Evolutionary conservation across 2,888 invertebrate genomes (phyloP).

Genomic region (Aphodius sticticus): DNA sequence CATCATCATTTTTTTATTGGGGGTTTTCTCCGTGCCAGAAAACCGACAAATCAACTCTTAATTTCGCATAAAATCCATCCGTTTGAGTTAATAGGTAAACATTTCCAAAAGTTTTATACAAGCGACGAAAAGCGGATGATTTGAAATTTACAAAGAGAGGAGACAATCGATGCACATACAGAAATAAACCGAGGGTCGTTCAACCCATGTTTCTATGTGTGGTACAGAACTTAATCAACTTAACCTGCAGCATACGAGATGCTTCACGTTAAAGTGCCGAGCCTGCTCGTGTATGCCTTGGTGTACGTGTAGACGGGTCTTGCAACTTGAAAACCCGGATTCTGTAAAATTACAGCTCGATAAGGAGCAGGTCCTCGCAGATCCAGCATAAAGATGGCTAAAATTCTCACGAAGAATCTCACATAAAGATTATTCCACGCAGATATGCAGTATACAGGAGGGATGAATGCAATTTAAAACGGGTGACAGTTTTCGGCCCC

Average conservation of each 20-base stretch:
- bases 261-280: neutral
- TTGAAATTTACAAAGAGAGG: neutral
- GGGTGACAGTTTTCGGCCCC: too few species aligned
- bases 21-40: neutral
- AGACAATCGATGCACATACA: neutral
- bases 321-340: neutral
- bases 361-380: neutral
- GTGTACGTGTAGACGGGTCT: neutral
- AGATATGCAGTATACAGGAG: neutral
- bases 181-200: neutral
- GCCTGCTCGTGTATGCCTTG: neutral
- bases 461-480: neutral
- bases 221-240: neutral
- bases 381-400: neutral
- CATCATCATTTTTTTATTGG: slow-evolving; percentile 14
- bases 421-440: neutral
- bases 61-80: neutral
- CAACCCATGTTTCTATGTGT: slow-evolving; percentile 1
- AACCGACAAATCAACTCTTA: neutral
- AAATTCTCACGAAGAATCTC: neutral
- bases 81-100: neutral
- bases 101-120: neutral
- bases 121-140: neutral
- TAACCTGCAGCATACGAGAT: slow-evolving; percentile 4
- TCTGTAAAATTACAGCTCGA: neutral